These are phyloP conservation scores for Mythimna pallens DNA, from an alignment of 2,888 invertebrate genomes.

Conservation along the genomic window DNA sequence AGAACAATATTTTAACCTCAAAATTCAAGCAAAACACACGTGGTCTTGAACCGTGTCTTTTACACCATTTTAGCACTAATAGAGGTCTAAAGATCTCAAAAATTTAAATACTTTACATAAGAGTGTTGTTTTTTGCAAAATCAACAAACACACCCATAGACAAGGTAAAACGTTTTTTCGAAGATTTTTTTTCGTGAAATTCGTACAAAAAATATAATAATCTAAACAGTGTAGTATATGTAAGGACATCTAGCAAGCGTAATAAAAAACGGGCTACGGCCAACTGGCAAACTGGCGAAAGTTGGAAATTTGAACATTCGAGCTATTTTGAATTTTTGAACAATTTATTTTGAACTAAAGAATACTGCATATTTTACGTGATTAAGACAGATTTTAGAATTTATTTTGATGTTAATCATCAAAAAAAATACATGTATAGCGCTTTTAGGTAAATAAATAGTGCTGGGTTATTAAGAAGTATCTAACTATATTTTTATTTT, in stretches of 20 bases:
- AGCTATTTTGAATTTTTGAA: no score
- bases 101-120: background rate
- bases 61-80: background rate
- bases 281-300: slow-evolving; percentile 41
- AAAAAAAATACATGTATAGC: no score
- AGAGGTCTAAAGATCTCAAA: background rate
- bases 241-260: slow-evolving; percentile 72
- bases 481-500: no score
- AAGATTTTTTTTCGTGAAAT: slow-evolving; percentile 64
- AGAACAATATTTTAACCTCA: no score
- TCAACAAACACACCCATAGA: background rate
- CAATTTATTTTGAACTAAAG: no score
- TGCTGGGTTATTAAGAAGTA: no score
- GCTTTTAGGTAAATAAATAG: no score
- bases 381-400: no score
- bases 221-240: slow-evolving; percentile 67
- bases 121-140: background rate
- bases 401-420: no score
- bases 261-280: slow-evolving; percentile 67
- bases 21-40: no score
- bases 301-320: slow-evolving; percentile 18
- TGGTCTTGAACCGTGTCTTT: background rate
- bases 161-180: slow-evolving; percentile 32
- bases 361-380: no score
- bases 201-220: slow-evolving; percentile 66